phyloP scores from a whole-genome alignment of 2,888 invertebrate species.

The Drosophila greeni region DNA sequence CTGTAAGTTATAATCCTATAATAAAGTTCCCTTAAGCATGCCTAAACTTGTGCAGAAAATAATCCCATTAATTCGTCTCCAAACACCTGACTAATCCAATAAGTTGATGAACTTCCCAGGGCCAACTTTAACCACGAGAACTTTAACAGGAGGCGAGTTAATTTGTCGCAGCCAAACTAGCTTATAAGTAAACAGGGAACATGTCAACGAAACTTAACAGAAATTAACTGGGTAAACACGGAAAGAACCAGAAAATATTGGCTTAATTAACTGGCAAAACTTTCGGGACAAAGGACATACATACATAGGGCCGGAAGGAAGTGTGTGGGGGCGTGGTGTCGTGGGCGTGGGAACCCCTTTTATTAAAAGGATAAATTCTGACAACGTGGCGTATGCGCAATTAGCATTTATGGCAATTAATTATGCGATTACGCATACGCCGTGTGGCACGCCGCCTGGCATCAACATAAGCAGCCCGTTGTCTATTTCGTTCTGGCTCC shows the following conservation, averaged over 20 bases:
- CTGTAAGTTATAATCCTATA: too few species aligned
- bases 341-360: conserved; percentile 29
- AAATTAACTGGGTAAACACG: conserved; percentile 38
- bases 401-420: conserved; percentile 73
- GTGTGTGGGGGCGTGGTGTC: neutral
- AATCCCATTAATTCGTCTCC: conserved; percentile 16
- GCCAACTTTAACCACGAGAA: conserved; percentile 20
- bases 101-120: conserved; percentile 16
- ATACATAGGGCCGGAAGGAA: neutral
- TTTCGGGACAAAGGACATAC: conserved; percentile 52
- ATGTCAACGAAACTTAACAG: conserved; percentile 33
- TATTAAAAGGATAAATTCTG: conserved; percentile 39
- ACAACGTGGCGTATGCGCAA: conserved; percentile 70
- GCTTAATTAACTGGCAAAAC: conserved; percentile 72
- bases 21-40: neutral
- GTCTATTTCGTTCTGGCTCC: conserved; percentile 6
- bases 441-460: conserved; percentile 36
- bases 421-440: conserved; percentile 63
- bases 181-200: conserved; percentile 29
- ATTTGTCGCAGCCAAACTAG: conserved; percentile 31
- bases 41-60: neutral
- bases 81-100: conserved; percentile 39
- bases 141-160: conserved; percentile 32
- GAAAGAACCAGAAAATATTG: conserved; percentile 63
- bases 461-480: conserved; percentile 15